A percentile compares a stretch with the other conserved stretches of the same genome.
These are phyloP conservation scores for Phenganax marumi DNA, from an alignment of 92 coral and sea anemone genomes.

Conservation along the genomic window DNA sequence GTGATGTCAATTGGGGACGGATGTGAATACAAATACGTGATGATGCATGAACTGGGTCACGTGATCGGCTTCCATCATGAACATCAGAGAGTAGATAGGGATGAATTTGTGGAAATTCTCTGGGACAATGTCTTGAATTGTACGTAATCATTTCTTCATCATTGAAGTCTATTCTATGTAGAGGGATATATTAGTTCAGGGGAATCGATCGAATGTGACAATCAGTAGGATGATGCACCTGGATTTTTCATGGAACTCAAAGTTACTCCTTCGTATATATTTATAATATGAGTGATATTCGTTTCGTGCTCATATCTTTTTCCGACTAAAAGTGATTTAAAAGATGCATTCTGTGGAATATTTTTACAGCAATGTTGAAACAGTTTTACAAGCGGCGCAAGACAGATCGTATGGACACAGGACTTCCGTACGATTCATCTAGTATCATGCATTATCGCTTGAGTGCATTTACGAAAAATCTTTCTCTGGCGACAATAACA, in stretches of 20 bases:
- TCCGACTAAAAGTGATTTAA: background rate
- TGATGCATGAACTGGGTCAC: slow-evolving; percentile 94
- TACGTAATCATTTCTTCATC: slow-evolving; percentile 28
- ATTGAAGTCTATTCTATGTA: background rate
- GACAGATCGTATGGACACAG: slow-evolving; percentile 62
- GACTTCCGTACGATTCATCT: slow-evolving; percentile 67
- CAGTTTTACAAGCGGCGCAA: slow-evolving; percentile 67
- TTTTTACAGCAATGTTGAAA: slow-evolving; percentile 53
- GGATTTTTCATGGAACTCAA: no score
- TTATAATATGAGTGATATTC: background rate
- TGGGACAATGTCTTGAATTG: slow-evolving; percentile 77
- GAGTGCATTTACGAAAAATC: slow-evolving; percentile 70
- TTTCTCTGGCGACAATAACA: slow-evolving; percentile 60
- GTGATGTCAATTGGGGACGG: slow-evolving; percentile 77
- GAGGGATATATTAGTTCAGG: background rate
- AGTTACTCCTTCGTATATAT: no score
- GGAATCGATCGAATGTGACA: background rate
- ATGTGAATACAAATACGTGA: slow-evolving; percentile 86
- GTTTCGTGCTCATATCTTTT: background rate
- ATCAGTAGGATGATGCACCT: no score
- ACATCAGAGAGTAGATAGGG: slow-evolving; percentile 92
- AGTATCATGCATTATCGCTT: slow-evolving; percentile 92
- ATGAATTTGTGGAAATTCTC: slow-evolving; percentile 67
- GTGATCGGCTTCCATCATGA: slow-evolving; percentile 98
- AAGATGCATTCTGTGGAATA: background rate